phyloP scores from a whole-genome alignment of 2,888 invertebrate genomes.

The Ochropleura leucogaster region DNA sequence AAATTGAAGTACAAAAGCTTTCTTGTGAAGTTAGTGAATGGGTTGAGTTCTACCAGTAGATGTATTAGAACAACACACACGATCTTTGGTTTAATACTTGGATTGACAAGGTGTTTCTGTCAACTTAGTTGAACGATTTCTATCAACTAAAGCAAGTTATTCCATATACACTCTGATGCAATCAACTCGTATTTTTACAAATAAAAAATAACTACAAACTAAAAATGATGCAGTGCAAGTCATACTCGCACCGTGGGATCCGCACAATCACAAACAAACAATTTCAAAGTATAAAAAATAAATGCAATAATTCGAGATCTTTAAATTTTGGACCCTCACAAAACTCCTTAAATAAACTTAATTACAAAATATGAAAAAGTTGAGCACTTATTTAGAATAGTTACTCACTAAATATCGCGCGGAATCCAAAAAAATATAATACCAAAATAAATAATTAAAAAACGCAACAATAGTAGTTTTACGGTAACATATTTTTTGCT shows the following conservation, averaged over 20 bases:
- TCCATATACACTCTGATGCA: slow-evolving; percentile 11
- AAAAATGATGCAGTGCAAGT: slow-evolving; percentile 27
- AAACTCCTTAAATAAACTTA: slow-evolving; percentile 34
- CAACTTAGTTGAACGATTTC: neutral
- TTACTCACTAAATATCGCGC: slow-evolving; percentile 28
- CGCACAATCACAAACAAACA: slow-evolving; percentile 37
- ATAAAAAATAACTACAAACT: slow-evolving; percentile 29
- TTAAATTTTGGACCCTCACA: slow-evolving; percentile 59
- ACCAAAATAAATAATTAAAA: slow-evolving; percentile 19
- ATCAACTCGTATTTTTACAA: slow-evolving; percentile 14
- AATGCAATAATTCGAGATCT: slow-evolving; percentile 62
- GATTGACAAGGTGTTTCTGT: neutral
- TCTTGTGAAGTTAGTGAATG: neutral
- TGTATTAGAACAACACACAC: slow-evolving; percentile 1
- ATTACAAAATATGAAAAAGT: slow-evolving; percentile 21
- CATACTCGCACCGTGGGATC: slow-evolving; percentile 39
- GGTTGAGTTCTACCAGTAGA: slow-evolving; percentile 18
- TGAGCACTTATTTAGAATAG: slow-evolving; percentile 41
- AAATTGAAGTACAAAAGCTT: slow-evolving; percentile 30
- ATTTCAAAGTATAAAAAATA: slow-evolving; percentile 45
- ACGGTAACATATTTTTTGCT: slow-evolving; percentile 68
- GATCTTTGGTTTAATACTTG: slow-evolving; percentile 38
- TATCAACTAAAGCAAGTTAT: neutral
- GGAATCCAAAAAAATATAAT: slow-evolving; percentile 49
- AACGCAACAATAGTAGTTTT: slow-evolving; percentile 13